Evolutionary conservation across 2,888 invertebrate species (phyloP).

Genomic region (Lepidochitona cinerea): DNA sequence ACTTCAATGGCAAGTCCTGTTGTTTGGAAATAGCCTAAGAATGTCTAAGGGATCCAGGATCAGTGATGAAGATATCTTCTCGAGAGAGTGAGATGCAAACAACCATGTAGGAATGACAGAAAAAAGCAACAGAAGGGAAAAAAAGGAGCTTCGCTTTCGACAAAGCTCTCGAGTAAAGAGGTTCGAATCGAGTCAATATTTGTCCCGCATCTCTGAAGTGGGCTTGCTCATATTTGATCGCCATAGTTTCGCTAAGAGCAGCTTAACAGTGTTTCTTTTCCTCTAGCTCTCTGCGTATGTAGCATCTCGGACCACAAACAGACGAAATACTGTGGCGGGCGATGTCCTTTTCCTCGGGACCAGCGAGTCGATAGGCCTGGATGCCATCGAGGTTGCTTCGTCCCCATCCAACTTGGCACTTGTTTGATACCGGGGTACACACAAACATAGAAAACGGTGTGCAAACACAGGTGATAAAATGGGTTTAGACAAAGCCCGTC

Average conservation of each 20-base stretch:
- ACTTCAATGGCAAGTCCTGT: not conserved
- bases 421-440: conserved; percentile 4
- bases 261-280: conserved; percentile 4
- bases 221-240: conserved; percentile 3
- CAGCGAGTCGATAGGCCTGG: not conserved
- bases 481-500: no score
- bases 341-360: not conserved
- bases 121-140: not conserved
- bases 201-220: not conserved
- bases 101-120: not conserved
- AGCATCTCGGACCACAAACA: not conserved
- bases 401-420: not conserved
- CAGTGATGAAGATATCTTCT: not conserved
- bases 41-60: not conserved
- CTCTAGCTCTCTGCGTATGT: not conserved
- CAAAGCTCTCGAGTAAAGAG: conserved; percentile 1
- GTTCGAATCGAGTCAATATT: not conserved
- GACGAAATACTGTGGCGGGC: not conserved
- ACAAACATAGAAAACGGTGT: conserved; percentile 1
- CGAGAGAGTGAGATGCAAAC: not conserved
- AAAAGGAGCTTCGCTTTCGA: not conserved
- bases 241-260: conserved; percentile 5
- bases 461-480: conserved; percentile 5
- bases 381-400: not conserved
- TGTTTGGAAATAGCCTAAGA: not conserved